Evolutionary conservation across 2,797 vertebrate species (phyloP).

Genomic region (Heliangelus exortis): DNA sequence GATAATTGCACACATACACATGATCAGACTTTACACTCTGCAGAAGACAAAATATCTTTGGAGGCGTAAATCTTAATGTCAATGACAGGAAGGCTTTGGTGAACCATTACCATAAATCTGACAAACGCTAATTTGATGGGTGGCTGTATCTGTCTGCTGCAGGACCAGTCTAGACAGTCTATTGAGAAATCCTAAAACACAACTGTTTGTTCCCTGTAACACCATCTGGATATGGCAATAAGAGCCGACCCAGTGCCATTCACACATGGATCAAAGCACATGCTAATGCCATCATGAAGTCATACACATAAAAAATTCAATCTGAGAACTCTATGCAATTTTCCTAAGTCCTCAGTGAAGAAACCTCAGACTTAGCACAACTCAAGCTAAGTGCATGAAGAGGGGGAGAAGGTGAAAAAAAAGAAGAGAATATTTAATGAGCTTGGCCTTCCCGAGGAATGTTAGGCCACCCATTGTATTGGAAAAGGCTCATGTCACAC

Average conservation of each 20-base stretch:
- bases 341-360: slow-evolving; percentile 83
- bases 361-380: slow-evolving; percentile 80
- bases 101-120: slow-evolving; percentile 99
- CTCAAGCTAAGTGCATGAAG: slow-evolving; percentile 80
- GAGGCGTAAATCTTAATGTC: slow-evolving; percentile 97
- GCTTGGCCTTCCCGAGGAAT: slow-evolving; percentile 81
- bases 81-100: slow-evolving; percentile 98
- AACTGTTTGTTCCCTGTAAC: slow-evolving; percentile 94
- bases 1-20: slow-evolving; percentile 40
- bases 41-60: slow-evolving; percentile 81
- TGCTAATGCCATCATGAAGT: slow-evolving; percentile 86
- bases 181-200: slow-evolving; percentile 98
- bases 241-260: slow-evolving; percentile 87
- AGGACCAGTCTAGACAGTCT: slow-evolving; percentile 99
- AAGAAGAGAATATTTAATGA: slow-evolving; percentile 84
- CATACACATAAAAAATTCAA: slow-evolving; percentile 88
- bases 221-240: slow-evolving; percentile 99
- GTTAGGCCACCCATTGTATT: slow-evolving; percentile 86
- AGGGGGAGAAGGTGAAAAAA: slow-evolving; percentile 67
- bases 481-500: slow-evolving; percentile 85
- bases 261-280: slow-evolving; percentile 88
- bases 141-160: slow-evolving; percentile 99
- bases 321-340: slow-evolving; percentile 83
- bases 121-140: slow-evolving; percentile 99
- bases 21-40: slow-evolving; percentile 78